Percentiles rank a stretch among this genome's conserved stretches.
Evolutionary conservation across 2,888 invertebrate genomes (phyloP).

Genomic region (Bombylius major): DNA sequence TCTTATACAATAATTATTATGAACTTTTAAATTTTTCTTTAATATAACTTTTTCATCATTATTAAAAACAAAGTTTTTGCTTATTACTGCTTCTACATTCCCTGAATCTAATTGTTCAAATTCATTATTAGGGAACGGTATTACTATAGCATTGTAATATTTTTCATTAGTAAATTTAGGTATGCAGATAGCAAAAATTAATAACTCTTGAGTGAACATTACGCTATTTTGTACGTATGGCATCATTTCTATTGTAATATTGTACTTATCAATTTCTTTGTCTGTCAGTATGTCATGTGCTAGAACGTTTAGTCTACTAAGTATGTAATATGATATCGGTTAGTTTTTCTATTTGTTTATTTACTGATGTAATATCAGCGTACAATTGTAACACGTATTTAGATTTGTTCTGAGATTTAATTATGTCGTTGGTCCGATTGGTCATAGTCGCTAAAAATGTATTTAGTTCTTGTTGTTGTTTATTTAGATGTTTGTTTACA

Average conservation of each 20-base stretch:
- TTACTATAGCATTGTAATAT: not conserved
- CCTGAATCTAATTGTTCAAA: not conserved
- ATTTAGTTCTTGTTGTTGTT: not conserved
- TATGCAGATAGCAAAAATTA: not conserved
- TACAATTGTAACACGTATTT: not conserved
- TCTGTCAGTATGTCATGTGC: conserved; percentile 1
- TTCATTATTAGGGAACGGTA: conserved; percentile 1
- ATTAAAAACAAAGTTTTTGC: not conserved
- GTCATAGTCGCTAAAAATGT: not conserved
- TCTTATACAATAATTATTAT: not conserved
- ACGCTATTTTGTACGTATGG: not conserved
- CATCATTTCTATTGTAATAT: not conserved
- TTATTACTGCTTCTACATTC: not conserved
- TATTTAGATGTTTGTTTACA: not conserved
- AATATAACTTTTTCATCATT: not conserved
- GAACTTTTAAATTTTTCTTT: not conserved
- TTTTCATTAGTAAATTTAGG: not conserved
- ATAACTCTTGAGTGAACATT: not conserved
- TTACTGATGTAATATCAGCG: not conserved
- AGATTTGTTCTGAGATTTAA: not conserved
- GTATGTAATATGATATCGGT: not conserved
- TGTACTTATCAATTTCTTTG: conserved; percentile 1
- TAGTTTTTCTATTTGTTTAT: conserved; percentile 3
- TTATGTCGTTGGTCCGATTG: not conserved
- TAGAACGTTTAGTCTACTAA: not conserved